Percentiles rank a stretch among this genome's conserved stretches.
phyloP scores from a whole-genome alignment of 2,113 vertebrate species.

The Alligator mississippiensis region DNA sequence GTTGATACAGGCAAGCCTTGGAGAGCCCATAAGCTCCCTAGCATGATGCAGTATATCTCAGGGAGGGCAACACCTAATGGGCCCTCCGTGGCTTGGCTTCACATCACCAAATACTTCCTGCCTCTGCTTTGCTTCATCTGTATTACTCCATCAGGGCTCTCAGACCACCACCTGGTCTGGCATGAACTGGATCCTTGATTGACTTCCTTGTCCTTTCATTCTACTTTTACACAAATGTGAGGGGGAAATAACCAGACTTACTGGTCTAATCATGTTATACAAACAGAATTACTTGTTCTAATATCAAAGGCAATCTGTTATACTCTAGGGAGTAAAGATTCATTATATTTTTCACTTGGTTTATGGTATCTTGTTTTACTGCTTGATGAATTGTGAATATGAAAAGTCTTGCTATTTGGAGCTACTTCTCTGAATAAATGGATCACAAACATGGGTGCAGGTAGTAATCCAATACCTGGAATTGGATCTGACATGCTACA shows the following conservation, averaged over 20 bases:
- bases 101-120: too few relatives aligned
- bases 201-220: conserved; percentile 1
- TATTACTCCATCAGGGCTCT: too few relatives aligned
- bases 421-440: conserved; percentile 47
- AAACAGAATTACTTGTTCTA: background rate
- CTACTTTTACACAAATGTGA: conserved; percentile 20
- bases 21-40: too few relatives aligned
- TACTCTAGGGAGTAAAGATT: background rate
- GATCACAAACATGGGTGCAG: conserved; percentile 62
- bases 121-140: too few relatives aligned
- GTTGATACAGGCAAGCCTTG: too few relatives aligned
- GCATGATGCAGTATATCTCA: too few relatives aligned
- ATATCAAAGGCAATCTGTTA: background rate
- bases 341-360: conserved; percentile 7
- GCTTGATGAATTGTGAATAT: conserved; percentile 39
- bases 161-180: too few relatives aligned
- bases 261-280: background rate
- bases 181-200: background rate
- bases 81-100: too few relatives aligned
- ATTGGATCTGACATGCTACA: conserved; percentile 38
- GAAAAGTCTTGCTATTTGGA: conserved; percentile 52
- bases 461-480: conserved; percentile 23
- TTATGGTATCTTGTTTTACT: conserved; percentile 17
- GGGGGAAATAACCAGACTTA: conserved; percentile 12
- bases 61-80: too few relatives aligned